phyloP scores from a whole-genome alignment of 2,888 invertebrate genomes.

The Drosophila quinaria region DNA sequence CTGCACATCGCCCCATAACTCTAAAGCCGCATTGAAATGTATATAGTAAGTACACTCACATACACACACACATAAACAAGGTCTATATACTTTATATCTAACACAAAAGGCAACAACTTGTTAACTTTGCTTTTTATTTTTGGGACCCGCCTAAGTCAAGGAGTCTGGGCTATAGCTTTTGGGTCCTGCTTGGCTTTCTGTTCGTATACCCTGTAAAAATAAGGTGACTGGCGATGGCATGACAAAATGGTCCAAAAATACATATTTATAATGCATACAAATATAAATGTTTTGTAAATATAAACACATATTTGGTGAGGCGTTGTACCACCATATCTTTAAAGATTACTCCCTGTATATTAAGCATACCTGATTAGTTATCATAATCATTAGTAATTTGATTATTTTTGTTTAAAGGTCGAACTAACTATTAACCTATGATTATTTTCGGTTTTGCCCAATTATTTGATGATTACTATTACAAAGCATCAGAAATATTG shows the following conservation, averaged over 20 bases:
- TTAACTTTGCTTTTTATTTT: constrained; percentile 79
- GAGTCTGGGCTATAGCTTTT: constrained; percentile 25
- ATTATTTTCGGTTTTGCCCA: no score
- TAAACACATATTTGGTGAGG: not conserved
- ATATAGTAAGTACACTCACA: constrained; percentile 22
- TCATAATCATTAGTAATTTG: no score
- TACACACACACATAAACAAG: not conserved
- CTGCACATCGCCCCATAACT: constrained; percentile 55
- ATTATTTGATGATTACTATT: no score
- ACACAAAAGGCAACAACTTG: constrained; percentile 72
- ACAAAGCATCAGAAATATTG: no score
- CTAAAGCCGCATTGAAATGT: constrained; percentile 58
- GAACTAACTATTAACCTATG: no score
- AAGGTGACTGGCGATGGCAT: not conserved
- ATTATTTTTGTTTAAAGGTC: no score
- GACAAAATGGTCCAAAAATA: not conserved
- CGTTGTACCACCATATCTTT: no score
- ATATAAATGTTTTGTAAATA: not conserved
- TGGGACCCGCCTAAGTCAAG: constrained; percentile 43
- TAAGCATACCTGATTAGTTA: no score
- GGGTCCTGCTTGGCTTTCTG: constrained; percentile 15
- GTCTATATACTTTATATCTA: constrained; percentile 42
- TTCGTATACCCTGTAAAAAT: constrained; percentile 21
- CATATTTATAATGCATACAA: not conserved
- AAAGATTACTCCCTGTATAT: not conserved